A percentile compares a stretch with the other conserved stretches of the same genome.
Evolutionary conservation across 1,140 invertebrate genomes (phyloP).

Genomic region (Bombus vancouverensis): DNA sequence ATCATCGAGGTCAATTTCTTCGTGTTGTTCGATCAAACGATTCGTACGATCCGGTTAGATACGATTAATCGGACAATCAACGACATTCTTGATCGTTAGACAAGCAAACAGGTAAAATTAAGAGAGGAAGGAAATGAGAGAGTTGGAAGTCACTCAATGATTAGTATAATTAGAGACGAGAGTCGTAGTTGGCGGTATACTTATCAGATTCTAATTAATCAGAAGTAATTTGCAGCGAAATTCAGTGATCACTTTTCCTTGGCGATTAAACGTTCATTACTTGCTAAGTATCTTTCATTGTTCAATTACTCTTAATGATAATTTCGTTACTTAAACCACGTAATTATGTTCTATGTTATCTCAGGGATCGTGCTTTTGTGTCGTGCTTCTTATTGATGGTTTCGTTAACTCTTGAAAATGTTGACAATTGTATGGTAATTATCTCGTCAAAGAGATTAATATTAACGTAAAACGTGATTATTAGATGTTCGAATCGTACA

Average conservation of each 20-base stretch:
- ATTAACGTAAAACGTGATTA: neutral
- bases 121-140: neutral
- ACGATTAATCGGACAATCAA: conserved; percentile 33
- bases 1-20: conserved; percentile 70
- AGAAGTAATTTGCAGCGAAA: neutral
- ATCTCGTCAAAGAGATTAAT: neutral
- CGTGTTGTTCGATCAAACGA: conserved; percentile 23
- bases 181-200: neutral
- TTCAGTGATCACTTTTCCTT: neutral
- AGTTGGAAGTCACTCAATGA: neutral
- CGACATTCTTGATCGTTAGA: conserved; percentile 15
- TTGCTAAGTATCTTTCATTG: conserved; percentile 1
- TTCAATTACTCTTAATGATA: neutral
- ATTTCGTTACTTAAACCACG: neutral
- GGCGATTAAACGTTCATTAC: neutral
- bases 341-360: neutral
- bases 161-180: conserved; percentile 1
- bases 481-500: neutral
- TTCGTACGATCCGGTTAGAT: conserved; percentile 70
- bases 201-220: conserved; percentile 5
- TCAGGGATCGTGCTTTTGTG: neutral
- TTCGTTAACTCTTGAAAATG: neutral
- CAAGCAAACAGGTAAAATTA: neutral
- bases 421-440: neutral
- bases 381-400: neutral